Evolutionary conservation across 1,140 invertebrate genomes (phyloP).

Genomic region (Ylistrum balloti): DNA sequence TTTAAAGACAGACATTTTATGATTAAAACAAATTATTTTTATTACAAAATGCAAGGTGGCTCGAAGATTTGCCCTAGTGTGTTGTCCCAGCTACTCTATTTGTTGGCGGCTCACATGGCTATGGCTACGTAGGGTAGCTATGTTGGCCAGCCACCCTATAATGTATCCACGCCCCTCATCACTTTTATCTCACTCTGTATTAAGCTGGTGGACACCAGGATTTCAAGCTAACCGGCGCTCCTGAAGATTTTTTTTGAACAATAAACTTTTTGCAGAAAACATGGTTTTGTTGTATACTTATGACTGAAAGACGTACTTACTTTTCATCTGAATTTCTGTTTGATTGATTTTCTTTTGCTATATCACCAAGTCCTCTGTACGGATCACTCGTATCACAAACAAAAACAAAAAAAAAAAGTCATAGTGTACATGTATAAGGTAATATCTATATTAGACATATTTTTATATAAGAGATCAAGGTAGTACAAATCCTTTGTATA

Average conservation of each 20-base stretch:
- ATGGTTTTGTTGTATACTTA: no score
- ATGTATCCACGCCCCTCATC: background rate
- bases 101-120: background rate
- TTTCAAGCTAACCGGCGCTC: constrained; percentile 37
- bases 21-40: background rate
- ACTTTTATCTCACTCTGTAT: background rate
- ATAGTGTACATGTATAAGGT: no score
- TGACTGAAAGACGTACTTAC: no score
- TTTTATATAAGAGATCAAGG: no score
- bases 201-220: background rate
- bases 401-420: no score
- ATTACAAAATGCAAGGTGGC: background rate
- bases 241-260: constrained; percentile 25
- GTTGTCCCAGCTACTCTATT: background rate
- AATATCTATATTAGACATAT: no score
- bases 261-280: background rate
- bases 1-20: background rate
- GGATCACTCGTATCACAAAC: no score
- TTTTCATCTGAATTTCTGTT: no score
- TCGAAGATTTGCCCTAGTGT: constrained; percentile 12
- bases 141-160: background rate
- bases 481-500: no score
- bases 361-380: no score
- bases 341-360: no score
- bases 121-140: background rate